phyloP scores from a whole-genome alignment of 2,113 vertebrate species.

The Fregata magnificens region DNA sequence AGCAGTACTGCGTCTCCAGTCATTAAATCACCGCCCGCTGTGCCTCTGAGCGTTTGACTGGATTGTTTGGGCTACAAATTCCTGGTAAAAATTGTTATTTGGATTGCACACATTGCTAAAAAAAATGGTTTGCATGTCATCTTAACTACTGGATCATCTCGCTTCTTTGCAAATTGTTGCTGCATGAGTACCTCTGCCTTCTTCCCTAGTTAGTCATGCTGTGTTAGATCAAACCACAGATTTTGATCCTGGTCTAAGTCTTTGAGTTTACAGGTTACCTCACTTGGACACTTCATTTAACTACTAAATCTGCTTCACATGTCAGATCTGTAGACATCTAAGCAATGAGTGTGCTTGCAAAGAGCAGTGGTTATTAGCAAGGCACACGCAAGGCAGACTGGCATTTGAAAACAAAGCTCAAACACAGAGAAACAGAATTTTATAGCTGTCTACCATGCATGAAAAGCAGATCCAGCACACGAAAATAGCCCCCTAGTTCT shows the following conservation, averaged over 20 bases:
- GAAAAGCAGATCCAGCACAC: conserved; percentile 9
- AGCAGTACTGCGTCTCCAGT: not conserved
- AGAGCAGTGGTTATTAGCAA: not conserved
- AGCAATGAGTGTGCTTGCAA: not conserved
- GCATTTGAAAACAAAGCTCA: not conserved
- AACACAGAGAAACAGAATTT: not conserved
- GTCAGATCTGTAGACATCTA: not conserved
- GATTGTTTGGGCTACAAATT: not conserved
- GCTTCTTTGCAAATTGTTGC: not conserved
- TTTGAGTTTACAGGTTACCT: not conserved
- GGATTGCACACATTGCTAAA: not conserved
- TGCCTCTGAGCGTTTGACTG: not conserved
- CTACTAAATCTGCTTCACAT: not conserved
- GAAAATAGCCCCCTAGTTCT: not conserved
- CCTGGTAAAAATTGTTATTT: not conserved
- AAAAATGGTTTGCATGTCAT: not conserved
- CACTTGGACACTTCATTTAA: not conserved
- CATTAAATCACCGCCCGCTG: not conserved
- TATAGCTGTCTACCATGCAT: not conserved
- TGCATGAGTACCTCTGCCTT: not conserved
- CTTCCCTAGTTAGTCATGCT: not conserved
- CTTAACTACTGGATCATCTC: not conserved
- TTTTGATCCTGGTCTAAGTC: not conserved
- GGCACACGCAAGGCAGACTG: not conserved
- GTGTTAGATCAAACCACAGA: not conserved